A percentile compares a stretch with the other conserved stretches of the same genome.
These are phyloP conservation scores for Crax fasciolata DNA, from an alignment of 2,797 vertebrate genomes.

Conservation along the genomic window DNA sequence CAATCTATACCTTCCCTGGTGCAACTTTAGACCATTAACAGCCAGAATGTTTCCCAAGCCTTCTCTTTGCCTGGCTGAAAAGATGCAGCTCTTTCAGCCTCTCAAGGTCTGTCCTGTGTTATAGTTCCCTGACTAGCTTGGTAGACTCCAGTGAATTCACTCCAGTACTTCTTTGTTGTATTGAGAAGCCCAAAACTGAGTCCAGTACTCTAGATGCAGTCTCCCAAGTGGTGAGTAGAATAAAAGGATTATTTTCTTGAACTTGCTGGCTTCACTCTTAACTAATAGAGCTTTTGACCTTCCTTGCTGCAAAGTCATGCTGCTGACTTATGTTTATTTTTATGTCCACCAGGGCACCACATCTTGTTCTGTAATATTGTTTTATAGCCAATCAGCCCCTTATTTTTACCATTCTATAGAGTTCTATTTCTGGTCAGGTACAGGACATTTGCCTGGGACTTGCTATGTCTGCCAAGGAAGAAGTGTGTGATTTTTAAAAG, in stretches of 20 bases:
- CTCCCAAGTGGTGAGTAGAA: not conserved
- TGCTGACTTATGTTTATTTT: not conserved
- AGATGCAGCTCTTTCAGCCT: not conserved
- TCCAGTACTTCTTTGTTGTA: not conserved
- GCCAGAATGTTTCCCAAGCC: not conserved
- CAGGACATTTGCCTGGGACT: not conserved
- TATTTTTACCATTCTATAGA: not conserved
- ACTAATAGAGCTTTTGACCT: not conserved
- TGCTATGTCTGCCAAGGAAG: not conserved
- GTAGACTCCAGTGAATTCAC: not conserved
- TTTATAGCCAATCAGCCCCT: not conserved
- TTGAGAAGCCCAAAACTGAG: not conserved
- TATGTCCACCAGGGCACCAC: not conserved
- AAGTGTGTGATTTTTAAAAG: not conserved
- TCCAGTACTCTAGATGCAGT: not conserved
- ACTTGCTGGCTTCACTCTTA: not conserved
- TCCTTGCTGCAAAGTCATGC: not conserved
- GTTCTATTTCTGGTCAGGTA: not conserved
- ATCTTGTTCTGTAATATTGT: not conserved
- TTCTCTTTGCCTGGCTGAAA: not conserved
- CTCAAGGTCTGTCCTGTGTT: not conserved
- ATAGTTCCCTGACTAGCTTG: not conserved
- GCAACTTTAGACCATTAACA: not conserved
- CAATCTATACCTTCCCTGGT: not conserved
- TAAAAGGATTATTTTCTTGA: not conserved